Conservation (phyloP, 2,113 vertebrate genomes). For the Oncorhynchus tshawytscha region DNA sequence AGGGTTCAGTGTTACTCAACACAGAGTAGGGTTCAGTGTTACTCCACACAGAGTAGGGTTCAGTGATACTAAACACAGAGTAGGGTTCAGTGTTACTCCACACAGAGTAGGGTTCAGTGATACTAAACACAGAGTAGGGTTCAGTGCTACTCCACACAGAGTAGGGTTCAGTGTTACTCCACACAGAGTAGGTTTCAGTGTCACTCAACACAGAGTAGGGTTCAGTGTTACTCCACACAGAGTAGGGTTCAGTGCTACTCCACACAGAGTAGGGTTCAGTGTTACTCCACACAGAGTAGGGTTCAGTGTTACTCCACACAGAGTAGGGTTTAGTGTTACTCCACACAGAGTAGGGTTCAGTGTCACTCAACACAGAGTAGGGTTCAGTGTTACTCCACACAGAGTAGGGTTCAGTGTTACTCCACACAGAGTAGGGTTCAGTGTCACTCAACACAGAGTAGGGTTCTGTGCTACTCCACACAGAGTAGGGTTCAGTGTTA, state of each 20-base stretch:
- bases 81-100: background rate
- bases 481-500: conserved; percentile 29
- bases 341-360: conserved; percentile 36
- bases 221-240: background rate
- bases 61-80: too few species aligned
- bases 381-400: too few species aligned
- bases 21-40: conserved; percentile 1
- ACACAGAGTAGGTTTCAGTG: background rate
- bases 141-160: background rate
- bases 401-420: too few species aligned
- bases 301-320: too few species aligned
- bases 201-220: background rate
- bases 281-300: background rate
- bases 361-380: conserved; percentile 32
- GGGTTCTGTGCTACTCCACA: too few species aligned
- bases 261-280: background rate
- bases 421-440: background rate
- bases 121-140: background rate
- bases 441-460: conserved; percentile 3
- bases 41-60: too few species aligned
- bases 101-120: too few species aligned
- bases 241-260: background rate
- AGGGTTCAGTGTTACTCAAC: too few species aligned
- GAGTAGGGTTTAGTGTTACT: conserved; percentile 38
- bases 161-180: background rate